Evolutionary conservation across 2,888 invertebrate genomes (phyloP), one percentile per base, ranked within the genome.

Genomic region (Prosopocoilus inquinatus): DNA sequence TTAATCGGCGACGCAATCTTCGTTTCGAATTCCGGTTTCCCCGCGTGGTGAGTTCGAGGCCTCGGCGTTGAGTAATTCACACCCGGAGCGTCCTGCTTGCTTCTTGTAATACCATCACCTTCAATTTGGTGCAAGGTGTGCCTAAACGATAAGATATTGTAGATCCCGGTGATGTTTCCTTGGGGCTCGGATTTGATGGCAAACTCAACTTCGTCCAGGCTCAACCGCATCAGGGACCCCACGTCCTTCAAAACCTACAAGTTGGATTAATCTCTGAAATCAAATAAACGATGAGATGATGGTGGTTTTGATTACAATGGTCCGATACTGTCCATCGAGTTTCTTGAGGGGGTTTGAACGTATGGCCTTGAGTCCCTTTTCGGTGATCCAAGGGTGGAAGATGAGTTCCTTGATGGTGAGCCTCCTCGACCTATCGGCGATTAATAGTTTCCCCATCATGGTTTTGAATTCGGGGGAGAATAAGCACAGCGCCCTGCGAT

Each of bases 111-210:
- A 2, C 70, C 69, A 46, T 71, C 70, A 9, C 70, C 70, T 44
- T 63, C 61, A 13, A 72, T 55, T 58, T 63, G 62, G 47, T 63
- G 55, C 32, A 59, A 47, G 50, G 59, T 50, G 33, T 62, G 49
- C 20, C 61, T 59, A 34, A 68, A 69, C 3, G 63, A 58, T 9
- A 82, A 76, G 54, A 87, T 84, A 72, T 86, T 86, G 73, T 80
- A 85, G 67, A 86, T 82, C 49, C 85, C 86, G 2, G 81, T 85
- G 12, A 82, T 65, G 15, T 81, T 73, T 1, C 85, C 84, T 64
- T 81, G 83, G 0, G 82, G 83, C 53, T 84, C 82, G 0, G 78
- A 76, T 49, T 78, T 78, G 34, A 85, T 75, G 58, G 80, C 78
- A 2, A 79, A 74, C 16, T 79, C 76, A 5, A 85, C 76, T 43